Percentiles rank a stretch among this genome's conserved stretches.
Evolutionary conservation across 2,888 invertebrate species (phyloP).

Genomic region (Nymphalis c-album): DNA sequence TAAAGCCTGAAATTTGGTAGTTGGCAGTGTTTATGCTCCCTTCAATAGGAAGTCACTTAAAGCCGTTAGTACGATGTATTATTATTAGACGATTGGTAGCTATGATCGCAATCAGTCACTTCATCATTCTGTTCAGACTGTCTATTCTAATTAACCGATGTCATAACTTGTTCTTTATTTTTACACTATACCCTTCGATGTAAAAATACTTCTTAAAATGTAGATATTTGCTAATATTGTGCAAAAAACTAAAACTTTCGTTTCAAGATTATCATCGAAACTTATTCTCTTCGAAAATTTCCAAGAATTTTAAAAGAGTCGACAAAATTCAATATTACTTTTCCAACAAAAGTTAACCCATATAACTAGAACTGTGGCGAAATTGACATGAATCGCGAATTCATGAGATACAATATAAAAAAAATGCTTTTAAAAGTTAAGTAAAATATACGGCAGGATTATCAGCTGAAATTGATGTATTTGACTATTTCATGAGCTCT

Average conservation of each 20-base stretch:
- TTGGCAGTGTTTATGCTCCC: too few species aligned
- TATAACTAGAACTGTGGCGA: conserved; percentile 20
- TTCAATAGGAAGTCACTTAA: too few species aligned
- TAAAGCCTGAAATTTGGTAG: too few species aligned
- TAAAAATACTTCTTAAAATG: too few species aligned
- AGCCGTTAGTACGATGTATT: too few species aligned
- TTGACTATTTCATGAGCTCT: neutral
- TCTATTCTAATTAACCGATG: too few species aligned
- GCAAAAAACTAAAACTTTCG: conserved; percentile 3
- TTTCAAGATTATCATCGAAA: conserved; percentile 12
- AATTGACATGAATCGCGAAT: conserved; percentile 6
- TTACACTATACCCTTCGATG: too few species aligned
- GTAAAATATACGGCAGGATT: neutral
- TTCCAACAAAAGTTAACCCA: conserved; percentile 28
- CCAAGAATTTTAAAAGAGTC: conserved; percentile 16
- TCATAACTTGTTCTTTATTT: too few species aligned
- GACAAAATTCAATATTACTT: conserved; percentile 31
- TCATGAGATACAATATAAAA: neutral
- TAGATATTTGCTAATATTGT: too few species aligned
- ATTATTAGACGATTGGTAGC: too few species aligned
- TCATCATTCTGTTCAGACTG: too few species aligned
- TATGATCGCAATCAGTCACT: too few species aligned
- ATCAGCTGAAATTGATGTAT: neutral
- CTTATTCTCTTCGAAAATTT: conserved; percentile 8
- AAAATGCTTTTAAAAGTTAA: neutral